Evolutionary conservation across 2,113 vertebrate species (phyloP).

Genomic region (Ochotona princeps): DNA sequence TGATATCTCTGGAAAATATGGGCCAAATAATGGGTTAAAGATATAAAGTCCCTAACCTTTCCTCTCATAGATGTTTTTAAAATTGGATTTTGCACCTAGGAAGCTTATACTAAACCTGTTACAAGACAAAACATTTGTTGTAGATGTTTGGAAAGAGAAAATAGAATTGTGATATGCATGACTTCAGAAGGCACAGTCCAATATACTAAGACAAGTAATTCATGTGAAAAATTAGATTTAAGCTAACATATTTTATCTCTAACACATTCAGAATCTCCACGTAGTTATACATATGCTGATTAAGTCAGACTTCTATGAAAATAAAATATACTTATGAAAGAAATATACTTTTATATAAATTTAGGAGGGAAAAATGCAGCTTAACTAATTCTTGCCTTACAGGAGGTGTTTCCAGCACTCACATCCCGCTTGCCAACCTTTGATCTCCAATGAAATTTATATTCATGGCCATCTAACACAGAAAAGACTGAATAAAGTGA

Average conservation of each 20-base stretch:
- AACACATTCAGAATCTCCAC: slow-evolving; percentile 51
- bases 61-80: background rate
- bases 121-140: slow-evolving; percentile 68
- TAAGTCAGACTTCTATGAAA: slow-evolving; percentile 59
- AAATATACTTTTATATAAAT: slow-evolving; percentile 63
- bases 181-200: slow-evolving; percentile 53
- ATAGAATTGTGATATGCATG: slow-evolving; percentile 60
- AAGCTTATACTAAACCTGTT: slow-evolving; percentile 47
- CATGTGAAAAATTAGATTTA: slow-evolving; percentile 77
- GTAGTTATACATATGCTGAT: slow-evolving; percentile 24
- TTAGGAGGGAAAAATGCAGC: slow-evolving; percentile 61
- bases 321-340: slow-evolving; percentile 70
- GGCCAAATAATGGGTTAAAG: slow-evolving; percentile 19
- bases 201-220: slow-evolving; percentile 61
- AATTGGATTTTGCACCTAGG: slow-evolving; percentile 33
- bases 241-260: slow-evolving; percentile 68
- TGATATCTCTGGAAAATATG: slow-evolving; percentile 26
- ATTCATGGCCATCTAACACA: slow-evolving; percentile 67
- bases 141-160: slow-evolving; percentile 63
- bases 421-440: slow-evolving; percentile 63
- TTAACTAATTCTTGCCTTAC: slow-evolving; percentile 77
- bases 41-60: background rate
- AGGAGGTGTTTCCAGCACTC: slow-evolving; percentile 67
- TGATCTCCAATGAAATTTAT: slow-evolving; percentile 77
- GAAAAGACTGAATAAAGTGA: slow-evolving; percentile 70